Evolutionary conservation across 2,888 invertebrate genomes (phyloP).

Genomic region (Artemia sp.): DNA sequence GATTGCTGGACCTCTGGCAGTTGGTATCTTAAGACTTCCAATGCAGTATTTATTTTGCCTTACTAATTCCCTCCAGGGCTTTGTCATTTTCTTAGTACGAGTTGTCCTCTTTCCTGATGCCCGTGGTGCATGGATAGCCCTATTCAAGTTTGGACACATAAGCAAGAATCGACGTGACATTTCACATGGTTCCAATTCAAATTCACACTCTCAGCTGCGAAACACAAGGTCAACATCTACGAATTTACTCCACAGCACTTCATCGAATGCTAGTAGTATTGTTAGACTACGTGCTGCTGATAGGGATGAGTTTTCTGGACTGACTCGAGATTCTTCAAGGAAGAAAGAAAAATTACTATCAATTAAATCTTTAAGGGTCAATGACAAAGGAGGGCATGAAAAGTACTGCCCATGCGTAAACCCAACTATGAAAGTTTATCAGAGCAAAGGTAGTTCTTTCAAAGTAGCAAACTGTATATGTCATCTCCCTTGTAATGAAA

Average conservation of each 20-base stretch:
- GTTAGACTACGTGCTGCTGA: neutral
- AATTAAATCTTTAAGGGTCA: neutral
- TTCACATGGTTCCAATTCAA: neutral
- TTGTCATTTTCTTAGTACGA: slow-evolving; percentile 31
- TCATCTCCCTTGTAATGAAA: neutral
- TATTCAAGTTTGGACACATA: slow-evolving; percentile 24
- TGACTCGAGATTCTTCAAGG: slow-evolving; percentile 5
- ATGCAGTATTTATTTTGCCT: slow-evolving; percentile 31
- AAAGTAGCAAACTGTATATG: neutral
- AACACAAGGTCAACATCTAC: slow-evolving; percentile 7
- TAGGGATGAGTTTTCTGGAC: neutral
- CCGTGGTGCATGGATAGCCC: slow-evolving; percentile 24
- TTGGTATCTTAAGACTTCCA: slow-evolving; percentile 27
- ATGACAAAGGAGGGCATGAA: neutral
- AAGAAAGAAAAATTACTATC: neutral
- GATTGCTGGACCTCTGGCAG: slow-evolving; percentile 29
- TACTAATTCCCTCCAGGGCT: slow-evolving; percentile 30
- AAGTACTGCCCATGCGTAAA: neutral
- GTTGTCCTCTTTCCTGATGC: slow-evolving; percentile 25
- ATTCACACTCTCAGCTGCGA: neutral
- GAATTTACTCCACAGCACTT: neutral
- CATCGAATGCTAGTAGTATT: slow-evolving; percentile 2
- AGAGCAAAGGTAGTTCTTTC: neutral
- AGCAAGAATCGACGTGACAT: slow-evolving; percentile 10
- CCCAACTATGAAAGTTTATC: neutral